A percentile compares a stretch with the other conserved stretches of the same genome.
These are phyloP conservation scores for Myanophis thanlyinensis DNA, from an alignment of 2,113 vertebrate species.

Conservation along the genomic window DNA sequence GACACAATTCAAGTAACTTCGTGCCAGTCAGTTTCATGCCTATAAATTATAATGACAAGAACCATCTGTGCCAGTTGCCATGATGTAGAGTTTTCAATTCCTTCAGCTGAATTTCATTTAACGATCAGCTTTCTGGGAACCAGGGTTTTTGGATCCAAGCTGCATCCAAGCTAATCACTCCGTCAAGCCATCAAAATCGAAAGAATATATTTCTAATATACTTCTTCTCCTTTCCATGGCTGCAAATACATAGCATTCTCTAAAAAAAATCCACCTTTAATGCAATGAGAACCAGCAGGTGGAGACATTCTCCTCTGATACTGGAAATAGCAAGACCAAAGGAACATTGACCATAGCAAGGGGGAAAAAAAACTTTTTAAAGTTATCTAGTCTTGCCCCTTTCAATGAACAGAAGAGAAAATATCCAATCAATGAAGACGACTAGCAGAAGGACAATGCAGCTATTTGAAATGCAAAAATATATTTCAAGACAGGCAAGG, in stretches of 20 bases:
- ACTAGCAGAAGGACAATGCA: no score
- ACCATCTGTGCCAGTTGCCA: background rate
- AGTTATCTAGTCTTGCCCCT: background rate
- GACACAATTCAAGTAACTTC: background rate
- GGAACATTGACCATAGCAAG: background rate
- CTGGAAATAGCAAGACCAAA: background rate
- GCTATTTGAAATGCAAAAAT: background rate
- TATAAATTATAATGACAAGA: slow-evolving; percentile 9
- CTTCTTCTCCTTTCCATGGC: background rate
- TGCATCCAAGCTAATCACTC: background rate
- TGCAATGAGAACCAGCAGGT: background rate
- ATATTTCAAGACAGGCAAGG: background rate
- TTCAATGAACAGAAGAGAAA: background rate
- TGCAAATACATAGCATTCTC: background rate
- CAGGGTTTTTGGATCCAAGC: slow-evolving; percentile 1
- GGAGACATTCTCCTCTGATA: background rate
- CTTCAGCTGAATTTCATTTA: slow-evolving; percentile 46
- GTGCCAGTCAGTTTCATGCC: slow-evolving; percentile 23
- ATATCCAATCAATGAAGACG: background rate
- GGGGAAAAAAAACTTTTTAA: background rate
- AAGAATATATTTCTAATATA: background rate
- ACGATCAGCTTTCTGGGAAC: slow-evolving; percentile 37
- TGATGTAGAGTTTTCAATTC: slow-evolving; percentile 24
- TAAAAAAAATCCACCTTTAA: background rate
- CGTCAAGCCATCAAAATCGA: background rate